These are phyloP conservation scores for Drosophila rubida DNA, from an alignment of 2,888 invertebrate species.

Conservation along the genomic window DNA sequence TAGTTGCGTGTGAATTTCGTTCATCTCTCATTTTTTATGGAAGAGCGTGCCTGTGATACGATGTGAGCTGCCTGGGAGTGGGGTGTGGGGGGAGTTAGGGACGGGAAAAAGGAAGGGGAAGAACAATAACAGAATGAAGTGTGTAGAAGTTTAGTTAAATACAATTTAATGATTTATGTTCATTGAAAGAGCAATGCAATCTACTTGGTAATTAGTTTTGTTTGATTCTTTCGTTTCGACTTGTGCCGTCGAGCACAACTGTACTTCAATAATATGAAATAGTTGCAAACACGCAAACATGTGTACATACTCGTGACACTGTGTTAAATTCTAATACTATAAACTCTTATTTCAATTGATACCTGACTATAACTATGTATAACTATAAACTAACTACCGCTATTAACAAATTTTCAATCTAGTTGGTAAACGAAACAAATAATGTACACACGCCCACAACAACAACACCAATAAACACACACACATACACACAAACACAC, in stretches of 20 bases:
- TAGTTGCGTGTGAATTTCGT: conserved; percentile 52
- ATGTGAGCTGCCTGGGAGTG: conserved; percentile 78
- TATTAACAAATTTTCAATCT: conserved; percentile 65
- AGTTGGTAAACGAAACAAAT: conserved; percentile 40
- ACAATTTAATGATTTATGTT: conserved; percentile 50
- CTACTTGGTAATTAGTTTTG: conserved; percentile 32
- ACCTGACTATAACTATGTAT: conserved; percentile 69
- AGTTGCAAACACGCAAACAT: conserved; percentile 9
- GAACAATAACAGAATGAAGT: not conserved
- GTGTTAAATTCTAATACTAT: conserved; percentile 63
- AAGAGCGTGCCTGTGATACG: conserved; percentile 85
- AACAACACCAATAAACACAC: conserved; percentile 9
- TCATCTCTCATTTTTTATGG: not conserved
- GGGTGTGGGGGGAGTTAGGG: not conserved
- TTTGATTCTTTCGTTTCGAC: conserved; percentile 4
- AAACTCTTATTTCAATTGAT: conserved; percentile 71
- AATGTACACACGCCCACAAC: not conserved
- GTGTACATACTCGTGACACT: conserved; percentile 39
- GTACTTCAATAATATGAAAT: conserved; percentile 55
- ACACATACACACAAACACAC: conserved; percentile 37
- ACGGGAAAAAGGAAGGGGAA: not conserved
- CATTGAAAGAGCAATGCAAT: conserved; percentile 41
- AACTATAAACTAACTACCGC: conserved; percentile 50
- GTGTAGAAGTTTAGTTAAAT: conserved; percentile 62
- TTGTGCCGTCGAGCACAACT: conserved; percentile 35